phyloP scores from a whole-genome alignment of 2,113 vertebrate species.

The Boulengeromyrus knoepffleri region DNA sequence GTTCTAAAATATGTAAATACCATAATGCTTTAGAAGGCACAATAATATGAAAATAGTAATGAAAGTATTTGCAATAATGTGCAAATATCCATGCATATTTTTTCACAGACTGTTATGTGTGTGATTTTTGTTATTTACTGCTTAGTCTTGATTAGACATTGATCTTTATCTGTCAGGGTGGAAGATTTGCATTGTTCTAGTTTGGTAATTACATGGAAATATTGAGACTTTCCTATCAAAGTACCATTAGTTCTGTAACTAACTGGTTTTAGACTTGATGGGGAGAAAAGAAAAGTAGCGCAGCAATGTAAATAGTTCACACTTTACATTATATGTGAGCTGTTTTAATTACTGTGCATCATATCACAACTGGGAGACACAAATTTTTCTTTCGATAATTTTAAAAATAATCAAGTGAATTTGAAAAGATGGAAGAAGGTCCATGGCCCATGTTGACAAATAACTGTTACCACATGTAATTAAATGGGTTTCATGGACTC shows the following conservation, averaged over 20 bases:
- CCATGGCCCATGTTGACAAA: not conserved
- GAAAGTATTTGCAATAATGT: not conserved
- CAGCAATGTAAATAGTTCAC: not conserved
- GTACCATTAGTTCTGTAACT: not conserved
- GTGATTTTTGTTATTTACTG: not conserved
- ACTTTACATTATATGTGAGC: not conserved
- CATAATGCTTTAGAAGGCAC: not conserved
- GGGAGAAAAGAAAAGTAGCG: not conserved
- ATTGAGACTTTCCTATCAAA: not conserved
- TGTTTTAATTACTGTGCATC: not conserved
- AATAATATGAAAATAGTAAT: not conserved
- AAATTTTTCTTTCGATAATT: not conserved
- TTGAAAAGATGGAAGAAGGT: not conserved
- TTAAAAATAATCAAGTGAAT: not conserved
- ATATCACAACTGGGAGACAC: not conserved
- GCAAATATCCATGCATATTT: not conserved
- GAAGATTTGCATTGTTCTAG: not conserved
- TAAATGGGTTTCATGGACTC: not conserved
- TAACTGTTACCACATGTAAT: not conserved
- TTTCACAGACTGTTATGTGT: not conserved
- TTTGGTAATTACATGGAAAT: not conserved
- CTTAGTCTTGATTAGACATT: not conserved
- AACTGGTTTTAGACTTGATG: not conserved
- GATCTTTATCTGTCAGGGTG: not conserved
- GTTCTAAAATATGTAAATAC: not conserved